Conservation (phyloP, 2,888 invertebrate genomes). For the Trachelus tabidus region DNA sequence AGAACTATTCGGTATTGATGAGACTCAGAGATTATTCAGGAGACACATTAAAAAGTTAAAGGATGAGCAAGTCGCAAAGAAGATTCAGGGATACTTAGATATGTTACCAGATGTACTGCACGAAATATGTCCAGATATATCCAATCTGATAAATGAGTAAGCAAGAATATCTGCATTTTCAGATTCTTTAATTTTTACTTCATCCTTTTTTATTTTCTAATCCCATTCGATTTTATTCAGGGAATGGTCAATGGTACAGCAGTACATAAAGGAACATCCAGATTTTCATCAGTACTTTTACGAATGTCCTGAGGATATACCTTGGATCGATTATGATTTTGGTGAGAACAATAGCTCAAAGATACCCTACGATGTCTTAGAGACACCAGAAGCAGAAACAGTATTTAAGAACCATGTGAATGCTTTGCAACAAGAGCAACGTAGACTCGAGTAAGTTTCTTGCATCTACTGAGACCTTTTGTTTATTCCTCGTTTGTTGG, state of each 20-base stretch:
- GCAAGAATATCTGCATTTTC: constrained; percentile 21
- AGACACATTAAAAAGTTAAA: constrained; percentile 83
- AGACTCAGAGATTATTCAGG: constrained; percentile 82
- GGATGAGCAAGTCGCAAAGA: constrained; percentile 82
- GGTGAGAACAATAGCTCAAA: constrained; percentile 78
- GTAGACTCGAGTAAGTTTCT: constrained; percentile 86
- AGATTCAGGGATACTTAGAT: constrained; percentile 81
- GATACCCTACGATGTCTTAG: constrained; percentile 92
- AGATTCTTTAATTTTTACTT: not conserved
- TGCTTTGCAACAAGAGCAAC: constrained; percentile 90
- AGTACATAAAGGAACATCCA: constrained; percentile 89
- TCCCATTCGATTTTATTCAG: constrained; percentile 66
- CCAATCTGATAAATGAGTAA: constrained; percentile 62
- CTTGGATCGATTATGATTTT: constrained; percentile 81
- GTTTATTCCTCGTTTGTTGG: not conserved
- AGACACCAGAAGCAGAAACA: constrained; percentile 90
- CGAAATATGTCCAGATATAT: constrained; percentile 82
- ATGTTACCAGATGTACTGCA: constrained; percentile 81
- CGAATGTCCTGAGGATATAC: constrained; percentile 80
- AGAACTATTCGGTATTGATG: constrained; percentile 89
- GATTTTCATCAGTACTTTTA: constrained; percentile 95
- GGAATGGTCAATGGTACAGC: constrained; percentile 90
- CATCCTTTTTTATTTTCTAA: constrained; percentile 6
- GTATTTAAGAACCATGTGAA: constrained; percentile 93
- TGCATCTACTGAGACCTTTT: not conserved